Base-by-base conservation (phyloP, 2,113 vertebrate genomes). In the Anthoscopus minutus region DNA sequence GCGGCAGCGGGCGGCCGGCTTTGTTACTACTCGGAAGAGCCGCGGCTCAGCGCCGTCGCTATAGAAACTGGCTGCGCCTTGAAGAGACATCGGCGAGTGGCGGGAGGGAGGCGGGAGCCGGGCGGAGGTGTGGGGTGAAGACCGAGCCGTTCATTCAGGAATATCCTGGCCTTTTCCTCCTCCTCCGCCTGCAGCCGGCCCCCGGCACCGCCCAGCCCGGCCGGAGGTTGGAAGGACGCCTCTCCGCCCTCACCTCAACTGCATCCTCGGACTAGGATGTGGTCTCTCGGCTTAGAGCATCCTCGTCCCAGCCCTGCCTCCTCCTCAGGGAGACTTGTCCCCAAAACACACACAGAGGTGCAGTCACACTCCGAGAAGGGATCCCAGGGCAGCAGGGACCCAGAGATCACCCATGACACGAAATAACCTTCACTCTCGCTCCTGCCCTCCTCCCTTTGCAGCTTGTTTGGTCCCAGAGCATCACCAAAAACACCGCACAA, bases 41-140 rank as follows among this genome's bases (percentile, higher is more conserved):
- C 84, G 86, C 69, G 92, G 93, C 83, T 79, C 95, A 54, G 90
- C 87, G 82, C 94, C 72, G 96, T 97, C 95, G 96, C 96, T 93
- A 97, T 97, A 96, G 96, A 96, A 97, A 97, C 96, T 93, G 94
- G 77, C 96, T 92, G 91, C 94, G 70, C 94, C 89, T 89, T 84
- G 50, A 17, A 93, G 72, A 82, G 89, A 45, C 76, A 89, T 82
- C 45, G 79, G 79, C 82, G 88, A 85, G 94, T 56, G 92, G 91
- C 76, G 71, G 90, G 92, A 35, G 95, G 67, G 81, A 67, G 93
- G 74, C 45, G 87, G 89, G 83, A n/a, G 66, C 60, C 83, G 37
- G 83, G 90, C 31, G 81, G 82, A 66, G 92, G 72, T 37, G 90
- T 8, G 85, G 85, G 85, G 78, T 5, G 91, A 85, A 65, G 57